Conservation (phyloP, 2,797 vertebrate genomes). For the Gallinago stenura region DNA sequence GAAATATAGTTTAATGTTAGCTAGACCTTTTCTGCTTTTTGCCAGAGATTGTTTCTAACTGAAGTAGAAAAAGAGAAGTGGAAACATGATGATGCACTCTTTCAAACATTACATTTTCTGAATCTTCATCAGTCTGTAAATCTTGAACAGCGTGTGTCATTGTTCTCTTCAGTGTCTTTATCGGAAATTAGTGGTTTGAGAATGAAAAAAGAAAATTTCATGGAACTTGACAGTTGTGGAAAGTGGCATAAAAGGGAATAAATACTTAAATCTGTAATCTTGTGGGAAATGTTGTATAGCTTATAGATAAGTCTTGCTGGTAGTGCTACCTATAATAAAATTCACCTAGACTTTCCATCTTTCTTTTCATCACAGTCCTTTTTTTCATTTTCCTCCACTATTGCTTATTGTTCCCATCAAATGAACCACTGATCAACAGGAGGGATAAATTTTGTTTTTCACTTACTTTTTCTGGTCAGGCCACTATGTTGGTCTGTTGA, state of each 20-base stretch:
- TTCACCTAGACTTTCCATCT: neutral
- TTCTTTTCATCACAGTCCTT: neutral
- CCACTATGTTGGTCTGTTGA: neutral
- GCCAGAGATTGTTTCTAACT: neutral
- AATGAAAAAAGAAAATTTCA: neutral
- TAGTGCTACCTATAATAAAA: neutral
- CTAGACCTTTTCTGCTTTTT: neutral
- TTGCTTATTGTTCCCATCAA: neutral
- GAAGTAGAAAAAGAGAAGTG: neutral
- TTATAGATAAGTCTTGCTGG: neutral
- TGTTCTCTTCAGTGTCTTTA: neutral
- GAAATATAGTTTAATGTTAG: neutral
- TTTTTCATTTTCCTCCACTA: neutral
- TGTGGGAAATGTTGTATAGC: neutral
- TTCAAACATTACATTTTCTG: neutral
- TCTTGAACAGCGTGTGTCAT: rapidly evolving
- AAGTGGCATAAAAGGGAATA: neutral
- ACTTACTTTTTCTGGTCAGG: neutral
- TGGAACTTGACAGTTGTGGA: neutral
- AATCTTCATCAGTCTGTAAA: neutral
- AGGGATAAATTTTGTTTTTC: neutral
- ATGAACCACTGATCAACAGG: neutral
- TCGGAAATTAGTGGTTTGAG: neutral
- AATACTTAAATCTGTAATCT: neutral
- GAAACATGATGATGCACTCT: neutral